A percentile compares a stretch with the other conserved stretches of the same genome.
Conservation (phyloP, 2,888 invertebrate species). For the Auanema freiburgensis region DNA sequence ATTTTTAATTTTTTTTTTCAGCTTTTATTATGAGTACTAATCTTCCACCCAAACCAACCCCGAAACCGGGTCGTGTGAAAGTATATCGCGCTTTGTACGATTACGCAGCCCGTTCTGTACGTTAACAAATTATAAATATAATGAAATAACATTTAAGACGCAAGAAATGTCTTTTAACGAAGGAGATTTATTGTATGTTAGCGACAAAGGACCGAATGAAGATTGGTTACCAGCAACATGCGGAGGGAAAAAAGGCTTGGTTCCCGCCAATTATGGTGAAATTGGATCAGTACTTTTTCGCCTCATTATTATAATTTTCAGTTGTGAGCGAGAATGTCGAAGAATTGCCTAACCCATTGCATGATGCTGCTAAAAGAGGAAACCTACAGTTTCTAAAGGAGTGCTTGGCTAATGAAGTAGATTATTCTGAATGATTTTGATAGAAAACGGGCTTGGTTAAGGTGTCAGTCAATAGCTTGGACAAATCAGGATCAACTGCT, state of each 20-base stretch:
- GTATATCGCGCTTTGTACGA: slow-evolving; percentile 54
- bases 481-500: slow-evolving; percentile 74
- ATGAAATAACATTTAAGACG: slow-evolving; percentile 21
- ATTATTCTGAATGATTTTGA: slow-evolving; percentile 13
- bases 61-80: slow-evolving; percentile 59
- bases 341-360: slow-evolving; percentile 72
- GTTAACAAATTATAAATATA: not conserved
- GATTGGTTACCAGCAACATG: slow-evolving; percentile 51
- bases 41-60: slow-evolving; percentile 49
- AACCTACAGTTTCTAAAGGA: slow-evolving; percentile 72
- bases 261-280: slow-evolving; percentile 49
- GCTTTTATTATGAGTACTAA: slow-evolving; percentile 1
- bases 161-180: slow-evolving; percentile 74
- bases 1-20: not conserved
- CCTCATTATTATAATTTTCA: slow-evolving; percentile 19
- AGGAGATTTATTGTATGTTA: slow-evolving; percentile 69
- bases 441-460: slow-evolving; percentile 31
- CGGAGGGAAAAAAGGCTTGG: slow-evolving; percentile 46
- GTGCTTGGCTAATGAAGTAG: slow-evolving; percentile 71
- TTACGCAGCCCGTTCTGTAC: slow-evolving; percentile 46
- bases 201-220: slow-evolving; percentile 48
- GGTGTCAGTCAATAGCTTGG: slow-evolving; percentile 73
- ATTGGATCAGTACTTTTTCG: not conserved
- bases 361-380: slow-evolving; percentile 74
- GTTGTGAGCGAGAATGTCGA: slow-evolving; percentile 65